Percentiles rank a stretch among this genome's conserved stretches.
phyloP scores from a whole-genome alignment of 2,888 invertebrate genomes.

The Entomobrya proxima region DNA sequence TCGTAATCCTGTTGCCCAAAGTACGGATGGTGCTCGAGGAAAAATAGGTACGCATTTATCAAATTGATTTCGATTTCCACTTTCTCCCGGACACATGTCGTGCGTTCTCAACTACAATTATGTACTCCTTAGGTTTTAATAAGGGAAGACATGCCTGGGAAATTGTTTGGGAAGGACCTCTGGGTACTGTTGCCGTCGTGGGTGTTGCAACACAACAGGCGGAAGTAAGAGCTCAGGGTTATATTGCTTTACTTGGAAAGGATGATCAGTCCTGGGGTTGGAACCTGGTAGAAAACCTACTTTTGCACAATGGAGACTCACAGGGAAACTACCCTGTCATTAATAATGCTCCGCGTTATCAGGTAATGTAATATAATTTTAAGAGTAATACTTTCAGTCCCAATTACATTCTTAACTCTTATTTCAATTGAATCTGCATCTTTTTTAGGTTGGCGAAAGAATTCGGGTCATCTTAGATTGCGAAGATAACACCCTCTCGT shows the following conservation, averaged over 20 bases:
- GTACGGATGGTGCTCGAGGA: constrained; percentile 94
- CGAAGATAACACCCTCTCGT: constrained; percentile 96
- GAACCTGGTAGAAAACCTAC: constrained; percentile 98
- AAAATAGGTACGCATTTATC: constrained; percentile 81
- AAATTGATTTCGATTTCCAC: not conserved
- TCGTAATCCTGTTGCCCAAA: constrained; percentile 98
- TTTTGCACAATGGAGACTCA: constrained; percentile 96
- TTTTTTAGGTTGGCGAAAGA: constrained; percentile 92
- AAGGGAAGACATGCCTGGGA: constrained; percentile 98
- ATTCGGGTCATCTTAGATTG: constrained; percentile 98
- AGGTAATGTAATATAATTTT: constrained; percentile 81
- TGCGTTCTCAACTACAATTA: too few species aligned
- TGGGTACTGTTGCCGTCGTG: constrained; percentile 98
- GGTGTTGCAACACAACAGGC: constrained; percentile 97
- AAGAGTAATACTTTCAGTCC: not conserved
- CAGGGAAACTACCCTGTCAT: constrained; percentile 95
- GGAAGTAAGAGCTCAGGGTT: constrained; percentile 84
- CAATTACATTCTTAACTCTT: not conserved
- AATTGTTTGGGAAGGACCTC: constrained; percentile 98
- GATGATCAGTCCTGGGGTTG: constrained; percentile 99
- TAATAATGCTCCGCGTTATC: constrained; percentile 98
- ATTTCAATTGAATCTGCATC: constrained; percentile 16
- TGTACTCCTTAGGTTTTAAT: constrained; percentile 91
- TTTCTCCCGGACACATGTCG: too few species aligned
- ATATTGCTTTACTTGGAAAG: constrained; percentile 94